A percentile compares a stretch with the other conserved stretches of the same genome.
phyloP scores from a whole-genome alignment of 1,140 invertebrate genomes.

The Sitodiplosis mosellana region DNA sequence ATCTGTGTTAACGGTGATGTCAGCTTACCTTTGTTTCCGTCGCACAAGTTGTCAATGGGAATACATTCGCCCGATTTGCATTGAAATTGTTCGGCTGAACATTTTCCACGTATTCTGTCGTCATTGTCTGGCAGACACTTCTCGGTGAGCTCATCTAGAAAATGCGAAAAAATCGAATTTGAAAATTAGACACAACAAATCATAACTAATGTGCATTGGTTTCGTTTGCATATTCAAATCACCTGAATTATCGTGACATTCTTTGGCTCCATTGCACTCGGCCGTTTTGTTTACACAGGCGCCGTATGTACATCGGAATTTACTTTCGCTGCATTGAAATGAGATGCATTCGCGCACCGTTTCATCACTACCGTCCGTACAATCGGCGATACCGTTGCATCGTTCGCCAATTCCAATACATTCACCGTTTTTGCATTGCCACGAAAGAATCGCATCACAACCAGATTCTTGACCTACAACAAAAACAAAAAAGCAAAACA shows the following conservation, averaged over 20 bases:
- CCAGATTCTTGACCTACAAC: too few species aligned
- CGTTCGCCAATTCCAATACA: too few species aligned
- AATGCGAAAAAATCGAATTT: too few species aligned
- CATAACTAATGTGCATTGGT: too few species aligned
- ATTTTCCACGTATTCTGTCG: background rate
- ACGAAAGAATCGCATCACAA: too few species aligned
- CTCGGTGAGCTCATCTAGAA: background rate
- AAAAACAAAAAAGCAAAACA: too few species aligned
- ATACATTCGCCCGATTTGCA: conserved; percentile 1
- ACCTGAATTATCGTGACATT: conserved; percentile 54
- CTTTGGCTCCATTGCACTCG: conserved; percentile 34
- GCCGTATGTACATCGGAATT: conserved; percentile 32
- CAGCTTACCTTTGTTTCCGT: conserved; percentile 4
- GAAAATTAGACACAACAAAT: too few species aligned
- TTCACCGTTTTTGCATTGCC: too few species aligned
- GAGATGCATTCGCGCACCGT: conserved; percentile 17
- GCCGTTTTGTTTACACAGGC: conserved; percentile 42
- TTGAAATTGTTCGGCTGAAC: background rate
- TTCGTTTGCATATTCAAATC: conserved; percentile 25
- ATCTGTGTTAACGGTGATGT: too few species aligned
- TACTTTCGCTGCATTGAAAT: conserved; percentile 19
- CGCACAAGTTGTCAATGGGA: conserved; percentile 8
- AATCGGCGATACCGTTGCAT: conserved; percentile 32
- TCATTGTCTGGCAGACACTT: background rate
- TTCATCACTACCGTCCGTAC: conserved; percentile 44